Evolutionary conservation across 2,113 vertebrate genomes (phyloP).

Genomic region (Edolisoma coerulescens): DNA sequence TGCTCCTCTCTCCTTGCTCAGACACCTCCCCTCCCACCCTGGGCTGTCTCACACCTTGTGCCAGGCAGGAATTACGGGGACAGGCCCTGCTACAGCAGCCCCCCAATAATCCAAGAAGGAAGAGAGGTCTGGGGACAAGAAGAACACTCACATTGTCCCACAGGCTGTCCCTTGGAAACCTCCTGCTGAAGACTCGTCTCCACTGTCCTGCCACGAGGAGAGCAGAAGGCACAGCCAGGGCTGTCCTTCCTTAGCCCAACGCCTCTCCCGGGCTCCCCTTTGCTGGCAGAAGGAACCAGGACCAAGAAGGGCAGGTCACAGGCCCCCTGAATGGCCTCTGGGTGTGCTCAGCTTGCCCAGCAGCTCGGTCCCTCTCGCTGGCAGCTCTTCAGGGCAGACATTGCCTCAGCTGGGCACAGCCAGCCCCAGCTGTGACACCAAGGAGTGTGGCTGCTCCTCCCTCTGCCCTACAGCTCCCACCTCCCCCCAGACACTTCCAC

Average conservation of each 20-base stretch:
- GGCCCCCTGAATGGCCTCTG: background rate
- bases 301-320: background rate
- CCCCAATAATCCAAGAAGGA: background rate
- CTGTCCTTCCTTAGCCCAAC: background rate
- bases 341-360: background rate
- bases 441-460: background rate
- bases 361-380: background rate
- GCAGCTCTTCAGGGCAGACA: background rate
- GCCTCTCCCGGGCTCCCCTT: background rate
- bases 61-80: background rate
- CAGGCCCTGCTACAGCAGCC: background rate
- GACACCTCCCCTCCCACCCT: background rate
- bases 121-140: background rate
- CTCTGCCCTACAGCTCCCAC: background rate
- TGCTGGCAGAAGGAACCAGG: background rate
- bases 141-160: background rate
- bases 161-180: background rate
- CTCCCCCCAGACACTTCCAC: background rate
- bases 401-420: background rate
- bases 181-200: background rate
- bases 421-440: background rate
- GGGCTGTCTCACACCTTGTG: accelerated
- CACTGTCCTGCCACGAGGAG: background rate
- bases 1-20: background rate
- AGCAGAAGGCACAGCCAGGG: background rate